Evolutionary conservation across 2,888 invertebrate species (phyloP).

Genomic region (Drosophila falleni): DNA sequence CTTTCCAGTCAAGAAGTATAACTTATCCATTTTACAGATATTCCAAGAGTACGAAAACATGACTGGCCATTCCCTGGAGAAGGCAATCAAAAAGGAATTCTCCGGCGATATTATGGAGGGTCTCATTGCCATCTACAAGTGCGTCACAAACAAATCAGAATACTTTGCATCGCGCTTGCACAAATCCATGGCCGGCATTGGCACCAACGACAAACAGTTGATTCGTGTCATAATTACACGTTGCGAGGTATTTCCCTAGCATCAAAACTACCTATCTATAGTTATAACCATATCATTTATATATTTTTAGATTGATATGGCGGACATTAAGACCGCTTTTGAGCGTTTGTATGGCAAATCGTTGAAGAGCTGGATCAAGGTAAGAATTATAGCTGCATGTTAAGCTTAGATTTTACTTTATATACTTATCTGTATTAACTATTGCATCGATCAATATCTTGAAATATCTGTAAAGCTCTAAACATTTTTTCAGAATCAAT

Average conservation of each 20-base stretch:
- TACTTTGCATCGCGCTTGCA: constrained; percentile 95
- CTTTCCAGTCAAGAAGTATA: too few relatives aligned
- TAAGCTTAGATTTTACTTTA: constrained; percentile 59
- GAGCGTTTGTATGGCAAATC: constrained; percentile 90
- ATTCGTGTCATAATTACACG: constrained; percentile 94
- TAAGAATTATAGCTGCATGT: constrained; percentile 74
- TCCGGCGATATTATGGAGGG: constrained; percentile 93
- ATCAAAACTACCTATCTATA: background rate
- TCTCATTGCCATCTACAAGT: constrained; percentile 92
- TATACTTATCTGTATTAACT: background rate
- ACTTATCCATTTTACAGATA: constrained; percentile 65
- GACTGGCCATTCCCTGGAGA: constrained; percentile 92
- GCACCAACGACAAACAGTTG: constrained; percentile 94
- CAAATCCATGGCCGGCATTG: constrained; percentile 95
- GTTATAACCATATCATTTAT: background rate
- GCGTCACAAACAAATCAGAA: constrained; percentile 91
- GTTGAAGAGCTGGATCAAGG: constrained; percentile 92
- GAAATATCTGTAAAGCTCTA: background rate
- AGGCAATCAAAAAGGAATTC: constrained; percentile 93
- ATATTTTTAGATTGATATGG: constrained; percentile 89
- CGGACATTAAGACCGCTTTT: constrained; percentile 93
- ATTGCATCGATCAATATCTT: too few relatives aligned
- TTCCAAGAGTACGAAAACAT: constrained; percentile 87
- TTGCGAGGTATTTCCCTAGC: constrained; percentile 86
- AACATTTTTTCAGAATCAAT: background rate